These are phyloP conservation scores for Archips crataeganus DNA, from an alignment of 2,888 invertebrate species.

Conservation along the genomic window DNA sequence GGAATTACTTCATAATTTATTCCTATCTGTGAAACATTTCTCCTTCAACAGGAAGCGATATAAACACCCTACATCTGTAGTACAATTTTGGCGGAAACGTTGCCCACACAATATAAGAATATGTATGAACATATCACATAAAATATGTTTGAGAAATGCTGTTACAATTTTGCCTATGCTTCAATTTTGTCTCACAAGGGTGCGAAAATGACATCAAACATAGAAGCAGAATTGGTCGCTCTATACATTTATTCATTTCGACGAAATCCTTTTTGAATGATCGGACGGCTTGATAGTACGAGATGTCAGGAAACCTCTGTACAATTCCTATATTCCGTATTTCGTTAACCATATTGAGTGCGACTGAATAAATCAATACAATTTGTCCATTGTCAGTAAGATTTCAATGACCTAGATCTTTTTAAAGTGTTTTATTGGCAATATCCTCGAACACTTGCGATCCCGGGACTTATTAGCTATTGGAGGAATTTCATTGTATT, in stretches of 20 bases:
- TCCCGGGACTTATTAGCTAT: slow-evolving; percentile 19
- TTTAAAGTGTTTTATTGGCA: slow-evolving; percentile 41
- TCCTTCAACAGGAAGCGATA: too few species aligned
- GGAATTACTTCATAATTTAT: too few species aligned
- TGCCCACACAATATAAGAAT: not conserved
- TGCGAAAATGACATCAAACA: not conserved
- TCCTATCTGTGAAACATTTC: too few species aligned
- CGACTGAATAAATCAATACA: slow-evolving; percentile 28
- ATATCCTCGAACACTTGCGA: slow-evolving; percentile 24
- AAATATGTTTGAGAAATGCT: not conserved
- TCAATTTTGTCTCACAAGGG: not conserved
- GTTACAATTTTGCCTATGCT: not conserved
- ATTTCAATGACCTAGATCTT: slow-evolving; percentile 36
- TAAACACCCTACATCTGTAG: too few species aligned
- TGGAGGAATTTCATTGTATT: slow-evolving; percentile 20
- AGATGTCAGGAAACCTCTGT: not conserved
- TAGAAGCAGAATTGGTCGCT: not conserved
- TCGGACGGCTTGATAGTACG: not conserved
- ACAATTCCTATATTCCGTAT: not conserved
- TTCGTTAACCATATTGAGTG: not conserved
- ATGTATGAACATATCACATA: too few species aligned
- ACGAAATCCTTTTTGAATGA: not conserved
- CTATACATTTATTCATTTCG: not conserved
- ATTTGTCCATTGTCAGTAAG: slow-evolving; percentile 18
- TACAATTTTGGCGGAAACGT: not conserved